Evolutionary conservation across 1,140 invertebrate genomes (phyloP), one percentile per base, ranked within the genome.

Genomic region (Bombus affinis): DNA sequence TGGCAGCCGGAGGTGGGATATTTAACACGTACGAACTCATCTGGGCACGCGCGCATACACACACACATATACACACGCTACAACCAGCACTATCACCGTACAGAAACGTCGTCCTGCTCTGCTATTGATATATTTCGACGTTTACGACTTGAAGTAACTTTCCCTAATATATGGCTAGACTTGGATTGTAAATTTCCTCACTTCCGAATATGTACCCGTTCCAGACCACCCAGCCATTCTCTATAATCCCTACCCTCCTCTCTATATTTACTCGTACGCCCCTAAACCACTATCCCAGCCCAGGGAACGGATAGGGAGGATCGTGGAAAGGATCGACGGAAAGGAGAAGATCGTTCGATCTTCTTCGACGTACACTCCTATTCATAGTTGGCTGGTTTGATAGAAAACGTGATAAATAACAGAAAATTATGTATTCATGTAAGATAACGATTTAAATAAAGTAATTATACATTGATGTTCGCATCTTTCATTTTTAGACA

Each of bases 61-160:
- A 25, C 25, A 37, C 68, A 25, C 25, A 71, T 2, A 8, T 2
- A 79, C 76, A 39, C 2, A 47, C 78, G 25, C 78, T 72, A 77
- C 76, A 28, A 37, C 35, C 8, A 62, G 42, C 59, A 59, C 57
- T 28, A 28, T 59, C 47, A 53, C 80, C 65, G 39, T 75, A 73
- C 65, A 68, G 71, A 66, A 53, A 77, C 71, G 71, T 81, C 77
- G 70, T 47, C 83, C 89, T 85, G 87, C 76, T 83, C 90, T 80
- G 89, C 91, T 93, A 93, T 93, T 94, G 92, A 94, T 94, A 93
- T 93, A 93, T 94, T 93, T 91, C 89, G 92, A 93, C 92, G 75
- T 94, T 94, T 94, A 94, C 93, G 92, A 94, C 92, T 92, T 85
- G 73, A 88, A 91, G 86, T 92, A 93, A 93, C 90, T 93, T 94